Conservation (phyloP, 2,113 vertebrate species). For the Microtus richardsoni region DNA sequence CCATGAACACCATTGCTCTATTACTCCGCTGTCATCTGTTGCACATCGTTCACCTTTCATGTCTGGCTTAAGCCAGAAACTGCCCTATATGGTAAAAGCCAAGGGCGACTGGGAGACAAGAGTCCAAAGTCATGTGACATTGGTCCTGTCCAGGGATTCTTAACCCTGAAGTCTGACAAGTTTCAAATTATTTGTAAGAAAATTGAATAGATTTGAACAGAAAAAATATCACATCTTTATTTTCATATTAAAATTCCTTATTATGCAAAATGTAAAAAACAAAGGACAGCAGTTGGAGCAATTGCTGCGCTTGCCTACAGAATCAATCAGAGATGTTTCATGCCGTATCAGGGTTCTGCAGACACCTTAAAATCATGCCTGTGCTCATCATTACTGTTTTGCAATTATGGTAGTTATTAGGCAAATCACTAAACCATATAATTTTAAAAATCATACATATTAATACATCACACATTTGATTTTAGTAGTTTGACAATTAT, state of each 20-base stretch:
- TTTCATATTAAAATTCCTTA: constrained; percentile 35
- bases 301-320: neutral
- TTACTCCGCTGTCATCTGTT: neutral
- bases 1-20: neutral
- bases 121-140: neutral
- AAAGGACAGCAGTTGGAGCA: neutral
- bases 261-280: constrained; percentile 38
- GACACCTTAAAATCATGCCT: neutral
- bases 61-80: neutral
- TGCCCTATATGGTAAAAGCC: neutral
- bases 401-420: neutral
- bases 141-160: neutral
- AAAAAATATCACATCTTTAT: neutral
- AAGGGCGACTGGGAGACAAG: neutral
- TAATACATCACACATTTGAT: neutral
- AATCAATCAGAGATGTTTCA: neutral
- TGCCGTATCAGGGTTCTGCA: neutral
- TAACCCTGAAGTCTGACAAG: neutral
- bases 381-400: neutral
- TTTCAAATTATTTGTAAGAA: neutral
- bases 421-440: constrained; percentile 2
- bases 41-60: neutral
- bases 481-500: neutral
- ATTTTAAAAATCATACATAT: neutral
- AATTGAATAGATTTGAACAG: neutral